Percentiles rank a stretch among this genome's conserved stretches.
These are phyloP conservation scores for Tenebrio molitor DNA, from an alignment of 1,140 invertebrate species.

Conservation along the genomic window DNA sequence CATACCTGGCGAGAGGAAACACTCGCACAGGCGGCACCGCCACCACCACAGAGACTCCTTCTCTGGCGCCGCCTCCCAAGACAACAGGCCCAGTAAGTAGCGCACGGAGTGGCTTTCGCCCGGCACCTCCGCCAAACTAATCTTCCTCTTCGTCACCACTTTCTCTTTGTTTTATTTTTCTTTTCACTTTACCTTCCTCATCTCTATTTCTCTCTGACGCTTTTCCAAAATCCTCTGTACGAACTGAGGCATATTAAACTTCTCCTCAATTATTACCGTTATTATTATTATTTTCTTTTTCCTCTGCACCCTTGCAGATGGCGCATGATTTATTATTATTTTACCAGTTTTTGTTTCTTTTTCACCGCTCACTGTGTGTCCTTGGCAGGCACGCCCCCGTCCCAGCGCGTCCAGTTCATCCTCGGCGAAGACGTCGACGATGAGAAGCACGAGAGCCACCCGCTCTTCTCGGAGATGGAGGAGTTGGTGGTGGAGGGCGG, in stretches of 20 bases:
- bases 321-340: no score
- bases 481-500: conserved; percentile 90
- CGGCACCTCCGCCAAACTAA: no score
- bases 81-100: conserved; percentile 75
- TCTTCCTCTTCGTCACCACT: no score
- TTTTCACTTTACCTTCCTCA: not conserved
- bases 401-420: conserved; percentile 95
- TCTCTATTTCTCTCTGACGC: no score
- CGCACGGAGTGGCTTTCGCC: not conserved
- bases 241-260: no score
- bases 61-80: conserved; percentile 66
- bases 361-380: no score
- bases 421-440: conserved; percentile 94
- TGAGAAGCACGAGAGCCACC: conserved; percentile 85
- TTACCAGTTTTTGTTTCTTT: no score
- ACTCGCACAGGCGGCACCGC: conserved; percentile 82
- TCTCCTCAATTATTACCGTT: no score
- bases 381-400: conserved; percentile 85
- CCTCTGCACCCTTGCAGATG: not conserved
- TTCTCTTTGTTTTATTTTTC: not conserved
- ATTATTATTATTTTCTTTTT: conserved; percentile 9
- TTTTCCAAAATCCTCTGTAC: no score
- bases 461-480: conserved; percentile 96
- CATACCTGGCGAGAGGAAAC: conserved; percentile 81
- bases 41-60: conserved; percentile 76